These are phyloP conservation scores for Tenualosa ilisha DNA, from an alignment of 2,797 vertebrate species.

Conservation along the genomic window DNA sequence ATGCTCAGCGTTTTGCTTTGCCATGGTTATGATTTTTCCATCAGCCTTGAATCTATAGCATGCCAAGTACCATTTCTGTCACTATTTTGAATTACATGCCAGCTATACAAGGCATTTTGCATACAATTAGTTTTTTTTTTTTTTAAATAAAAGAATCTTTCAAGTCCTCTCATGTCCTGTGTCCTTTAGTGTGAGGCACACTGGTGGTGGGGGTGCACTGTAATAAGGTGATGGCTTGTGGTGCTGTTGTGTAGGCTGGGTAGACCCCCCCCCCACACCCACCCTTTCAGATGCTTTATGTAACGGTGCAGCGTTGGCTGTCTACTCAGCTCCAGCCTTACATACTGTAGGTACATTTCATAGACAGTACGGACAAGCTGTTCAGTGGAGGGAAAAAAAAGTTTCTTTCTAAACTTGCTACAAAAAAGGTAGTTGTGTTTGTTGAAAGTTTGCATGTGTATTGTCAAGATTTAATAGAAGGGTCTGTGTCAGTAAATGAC, in stretches of 20 bases:
- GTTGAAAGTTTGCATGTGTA: background rate
- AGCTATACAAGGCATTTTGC: no score
- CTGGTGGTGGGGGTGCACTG: background rate
- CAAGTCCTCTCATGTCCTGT: background rate
- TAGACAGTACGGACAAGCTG: background rate
- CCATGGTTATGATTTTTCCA: no score
- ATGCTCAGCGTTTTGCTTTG: no score
- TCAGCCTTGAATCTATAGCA: no score
- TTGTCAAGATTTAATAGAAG: background rate
- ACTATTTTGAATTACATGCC: no score
- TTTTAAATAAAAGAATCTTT: no score
- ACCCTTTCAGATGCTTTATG: background rate
- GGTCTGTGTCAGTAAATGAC: background rate
- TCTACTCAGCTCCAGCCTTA: background rate
- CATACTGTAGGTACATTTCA: background rate
- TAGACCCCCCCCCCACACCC: background rate
- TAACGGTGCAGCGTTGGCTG: background rate
- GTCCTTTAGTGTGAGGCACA: background rate
- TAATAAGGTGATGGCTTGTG: background rate
- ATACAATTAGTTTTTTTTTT: no score
- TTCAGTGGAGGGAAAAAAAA: background rate
- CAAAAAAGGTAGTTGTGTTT: background rate
- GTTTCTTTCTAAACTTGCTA: background rate
- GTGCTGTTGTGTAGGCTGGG: background rate
- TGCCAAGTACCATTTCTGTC: no score